Base-by-base conservation (phyloP, 53 echinoderm and acorn worm genomes). In the Stichopus horrens region DNA sequence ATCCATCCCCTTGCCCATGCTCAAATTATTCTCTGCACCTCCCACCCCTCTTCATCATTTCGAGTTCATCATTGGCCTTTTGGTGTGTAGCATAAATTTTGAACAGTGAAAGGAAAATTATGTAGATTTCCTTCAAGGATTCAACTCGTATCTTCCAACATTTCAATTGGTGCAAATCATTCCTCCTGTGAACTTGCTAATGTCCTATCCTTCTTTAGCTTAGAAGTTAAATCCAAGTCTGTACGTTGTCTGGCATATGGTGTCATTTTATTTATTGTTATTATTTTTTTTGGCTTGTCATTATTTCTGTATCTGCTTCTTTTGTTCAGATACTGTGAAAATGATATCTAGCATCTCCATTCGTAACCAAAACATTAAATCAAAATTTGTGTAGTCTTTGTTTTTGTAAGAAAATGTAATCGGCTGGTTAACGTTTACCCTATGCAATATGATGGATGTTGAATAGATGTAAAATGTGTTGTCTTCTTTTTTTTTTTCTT, bases 401-500 rank as follows among this genome's bases (percentile, higher is more conserved):
- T 37, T 37, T 37, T 37, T 37, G 37, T 37, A 63, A 63, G 10
- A 63, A 63, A 63, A 63, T 13, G 8, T 13, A 63, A 63, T 13
- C 16, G 75, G 9, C 5, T 75, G 75, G n/a, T 75, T 21, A 0
- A 75, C 75, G 8, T 79, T 75, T 79, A 79, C 79, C 79, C 79
- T 79, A 79, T 79, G 79, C 79, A 79, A 79, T 79, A 79, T 79
- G 79, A 37, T 79, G 55, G 53, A 79, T 79, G 79, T 79, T 79
- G 79, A 79, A 54, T 79, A 55, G 51, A 54, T 77, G 51, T 6
- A 63, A 63, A 16, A 37, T 37, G 37, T 37, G 0, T 37, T 37
- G 37, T 37, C 37, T 37, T 37, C 37, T 37, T 37, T 37, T 37
- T 37, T 37, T 37, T 37, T 37, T 37, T 37, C 37, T 37, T 37